Evolutionary conservation across 2,113 vertebrate genomes (phyloP).

Genomic region (Varanus komodoensis): DNA sequence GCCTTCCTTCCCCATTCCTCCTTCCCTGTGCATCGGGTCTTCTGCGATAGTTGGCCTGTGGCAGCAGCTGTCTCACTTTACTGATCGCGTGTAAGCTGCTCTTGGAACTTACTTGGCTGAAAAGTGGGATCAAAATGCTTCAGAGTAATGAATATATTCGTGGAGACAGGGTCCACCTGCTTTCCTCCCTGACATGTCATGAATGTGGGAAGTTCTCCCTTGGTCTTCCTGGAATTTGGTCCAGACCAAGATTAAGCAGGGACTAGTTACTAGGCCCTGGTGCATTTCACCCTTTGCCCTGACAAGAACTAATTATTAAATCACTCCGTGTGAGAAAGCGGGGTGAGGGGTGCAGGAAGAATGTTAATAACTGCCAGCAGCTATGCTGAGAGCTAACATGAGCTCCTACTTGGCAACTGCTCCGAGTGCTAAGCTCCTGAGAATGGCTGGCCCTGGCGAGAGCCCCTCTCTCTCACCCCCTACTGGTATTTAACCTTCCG

Average conservation of each 20-base stretch:
- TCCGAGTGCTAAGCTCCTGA: background rate
- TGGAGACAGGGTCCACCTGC: background rate
- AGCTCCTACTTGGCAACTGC: constrained; percentile 6
- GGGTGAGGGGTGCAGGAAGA: background rate
- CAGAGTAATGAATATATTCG: background rate
- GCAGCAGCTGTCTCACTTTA: too few relatives aligned
- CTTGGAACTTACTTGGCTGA: too few relatives aligned
- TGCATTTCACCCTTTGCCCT: background rate
- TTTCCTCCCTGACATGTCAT: background rate
- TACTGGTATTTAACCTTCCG: constrained; percentile 21
- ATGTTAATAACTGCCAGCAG: background rate
- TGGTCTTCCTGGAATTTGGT: background rate
- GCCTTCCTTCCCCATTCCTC: too few relatives aligned
- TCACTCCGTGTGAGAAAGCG: background rate
- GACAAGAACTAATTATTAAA: background rate
- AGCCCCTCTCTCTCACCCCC: background rate
- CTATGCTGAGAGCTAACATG: constrained; percentile 5
- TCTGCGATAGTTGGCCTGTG: too few relatives aligned
- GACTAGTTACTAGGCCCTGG: background rate
- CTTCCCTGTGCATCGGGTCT: too few relatives aligned
- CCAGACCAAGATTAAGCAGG: background rate
- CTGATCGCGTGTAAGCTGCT: too few relatives aligned
- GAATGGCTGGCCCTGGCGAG: background rate
- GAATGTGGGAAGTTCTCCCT: background rate
- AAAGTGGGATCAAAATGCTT: too few relatives aligned